phyloP scores from a whole-genome alignment of 2,888 invertebrate genomes.

The Lasioglossum morio region DNA sequence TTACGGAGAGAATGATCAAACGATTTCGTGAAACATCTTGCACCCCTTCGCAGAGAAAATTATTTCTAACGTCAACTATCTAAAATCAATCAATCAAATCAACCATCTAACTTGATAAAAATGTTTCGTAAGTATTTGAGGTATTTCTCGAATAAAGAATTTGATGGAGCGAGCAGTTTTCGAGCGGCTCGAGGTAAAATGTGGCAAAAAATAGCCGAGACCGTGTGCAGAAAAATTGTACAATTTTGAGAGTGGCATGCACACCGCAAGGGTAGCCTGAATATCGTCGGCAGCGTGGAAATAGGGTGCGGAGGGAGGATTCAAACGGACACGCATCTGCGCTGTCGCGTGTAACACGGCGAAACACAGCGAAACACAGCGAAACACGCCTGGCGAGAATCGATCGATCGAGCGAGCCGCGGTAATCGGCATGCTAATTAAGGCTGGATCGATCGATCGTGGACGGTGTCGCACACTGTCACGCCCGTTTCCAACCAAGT shows the following conservation, averaged over 20 bases:
- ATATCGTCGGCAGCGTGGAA: conserved; percentile 11
- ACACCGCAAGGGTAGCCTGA: background rate
- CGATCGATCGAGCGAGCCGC: conserved; percentile 47
- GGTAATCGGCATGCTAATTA: conserved; percentile 47
- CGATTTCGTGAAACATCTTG: background rate
- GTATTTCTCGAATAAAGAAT: background rate
- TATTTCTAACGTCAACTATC: too few relatives aligned
- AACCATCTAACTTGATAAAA: background rate
- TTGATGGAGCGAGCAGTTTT: too few relatives aligned
- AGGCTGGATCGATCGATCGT: conserved; percentile 51
- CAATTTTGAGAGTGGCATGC: background rate
- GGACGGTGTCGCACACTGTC: conserved; percentile 5
- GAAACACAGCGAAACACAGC: conserved; percentile 9
- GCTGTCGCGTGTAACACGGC: conserved; percentile 3
- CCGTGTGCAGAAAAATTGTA: background rate
- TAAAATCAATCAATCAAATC: too few relatives aligned
- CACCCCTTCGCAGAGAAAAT: background rate
- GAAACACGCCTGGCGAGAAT: conserved; percentile 41
- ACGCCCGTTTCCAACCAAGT: conserved; percentile 7
- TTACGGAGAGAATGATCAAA: background rate
- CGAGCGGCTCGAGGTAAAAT: background rate
- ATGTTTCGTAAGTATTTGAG: background rate
- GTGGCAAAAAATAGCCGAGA: background rate
- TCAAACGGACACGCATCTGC: conserved; percentile 30
- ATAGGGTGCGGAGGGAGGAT: conserved; percentile 23